Evolutionary conservation across 2,888 invertebrate species (phyloP), one percentile per base, ranked within the genome.

Genomic region (Drosophila greeni): DNA sequence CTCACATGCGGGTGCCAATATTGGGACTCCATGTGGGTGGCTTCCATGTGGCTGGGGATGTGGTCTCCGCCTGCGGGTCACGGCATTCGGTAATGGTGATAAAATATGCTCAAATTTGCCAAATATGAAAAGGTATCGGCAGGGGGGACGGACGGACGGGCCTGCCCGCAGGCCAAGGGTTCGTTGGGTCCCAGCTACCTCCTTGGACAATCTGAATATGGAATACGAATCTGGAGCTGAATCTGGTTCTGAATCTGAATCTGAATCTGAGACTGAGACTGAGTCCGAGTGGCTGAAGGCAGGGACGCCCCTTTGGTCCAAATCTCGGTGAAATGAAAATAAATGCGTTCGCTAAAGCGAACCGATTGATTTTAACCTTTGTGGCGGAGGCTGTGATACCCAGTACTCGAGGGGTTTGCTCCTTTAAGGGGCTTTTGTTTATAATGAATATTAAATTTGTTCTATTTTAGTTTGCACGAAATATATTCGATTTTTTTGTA

Each of bases 311-410:
- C 23, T 37, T 36, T 29, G 26, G 47, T 53, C 45, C 59, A 51
- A 84, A 84, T 85, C 83, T 82, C 82, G 49, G 77, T 69, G 66
- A 78, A 79, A 87, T 87, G 85, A 84, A 87, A 84, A 87, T 86
- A 86, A 87, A 87, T 87, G 86, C 73, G 75, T 81, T 77, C 76
- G 82, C 85, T 87, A 82, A 86, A 87, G 82, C 75, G 84, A 83
- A 76, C 74, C 87, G 88, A 87, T 87, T 87, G 87, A 88, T 88
- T 88, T 86, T 84, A 72, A 45, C 48, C 59, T 58, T 31, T 20
- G 29, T 45, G 18, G 14, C 31, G 14, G 45, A 31, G 8, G 29
- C 20, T 20, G 14, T 14, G 1, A 3, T 20, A 31, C 45, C 45
- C 45, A 20, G 5, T 14, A 29, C 2, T 7, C 3, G 12, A 1